Evolutionary conservation across 2,888 invertebrate genomes (phyloP).

Genomic region (Parnassius apollo): DNA sequence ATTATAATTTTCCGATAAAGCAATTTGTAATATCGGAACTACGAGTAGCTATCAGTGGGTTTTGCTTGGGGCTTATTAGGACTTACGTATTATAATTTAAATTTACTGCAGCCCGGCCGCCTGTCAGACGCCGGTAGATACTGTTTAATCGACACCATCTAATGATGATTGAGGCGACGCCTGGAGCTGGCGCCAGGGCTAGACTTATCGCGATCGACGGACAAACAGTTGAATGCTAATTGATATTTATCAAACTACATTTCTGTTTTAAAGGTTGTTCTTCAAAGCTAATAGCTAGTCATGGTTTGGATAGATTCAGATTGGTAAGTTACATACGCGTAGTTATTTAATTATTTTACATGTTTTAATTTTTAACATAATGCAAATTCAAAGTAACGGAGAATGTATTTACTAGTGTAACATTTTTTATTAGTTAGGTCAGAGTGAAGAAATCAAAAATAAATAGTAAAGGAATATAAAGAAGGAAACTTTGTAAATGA

Average conservation of each 20-base stretch:
- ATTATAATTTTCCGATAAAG: conserved; percentile 3
- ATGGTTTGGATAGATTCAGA: not conserved
- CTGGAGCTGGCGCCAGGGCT: conserved; percentile 50
- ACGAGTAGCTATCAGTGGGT: not conserved
- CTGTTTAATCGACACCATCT: conserved; percentile 47
- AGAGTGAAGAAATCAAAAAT: no score
- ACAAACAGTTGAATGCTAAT: conserved; percentile 56
- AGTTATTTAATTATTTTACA: no score
- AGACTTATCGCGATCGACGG: conserved; percentile 52
- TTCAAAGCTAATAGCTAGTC: not conserved
- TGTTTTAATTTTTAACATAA: no score
- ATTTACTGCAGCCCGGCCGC: conserved; percentile 29
- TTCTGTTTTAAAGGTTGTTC: not conserved
- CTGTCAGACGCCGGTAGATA: conserved; percentile 43
- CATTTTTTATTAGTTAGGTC: no score
- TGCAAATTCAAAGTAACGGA: no score
- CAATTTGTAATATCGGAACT: conserved; percentile 8
- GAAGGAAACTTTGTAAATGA: no score
- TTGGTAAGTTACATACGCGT: not conserved
- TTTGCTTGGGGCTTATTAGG: conserved; percentile 12
- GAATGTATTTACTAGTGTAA: no score
- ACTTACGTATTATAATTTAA: conserved; percentile 18
- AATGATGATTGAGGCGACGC: conserved; percentile 53
- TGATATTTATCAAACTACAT: conserved; percentile 28
- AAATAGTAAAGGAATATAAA: no score